Percentiles rank a stretch among this genome's conserved stretches.
phyloP scores from a whole-genome alignment of 2,113 vertebrate species.

The Pitta sordida region DNA sequence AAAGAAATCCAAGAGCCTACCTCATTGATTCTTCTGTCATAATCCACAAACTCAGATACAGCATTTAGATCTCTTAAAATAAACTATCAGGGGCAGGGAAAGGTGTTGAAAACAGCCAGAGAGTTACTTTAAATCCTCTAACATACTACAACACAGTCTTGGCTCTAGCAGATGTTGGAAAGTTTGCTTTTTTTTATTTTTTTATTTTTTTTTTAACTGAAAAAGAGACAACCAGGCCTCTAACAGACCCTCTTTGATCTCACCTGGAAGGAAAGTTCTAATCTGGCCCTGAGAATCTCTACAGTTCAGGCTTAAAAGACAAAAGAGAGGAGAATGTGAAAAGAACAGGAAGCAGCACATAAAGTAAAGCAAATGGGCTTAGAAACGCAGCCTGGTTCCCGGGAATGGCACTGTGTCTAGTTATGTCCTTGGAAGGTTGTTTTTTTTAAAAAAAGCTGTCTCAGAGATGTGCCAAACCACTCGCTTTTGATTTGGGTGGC shows the following conservation, averaged over 20 bases:
- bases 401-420: background rate
- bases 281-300: constrained; percentile 35
- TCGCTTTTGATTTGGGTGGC: constrained; percentile 15
- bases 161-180: constrained; percentile 47
- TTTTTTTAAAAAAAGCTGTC: background rate
- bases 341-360: constrained; percentile 49
- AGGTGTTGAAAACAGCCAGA: background rate
- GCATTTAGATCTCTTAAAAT: background rate
- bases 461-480: constrained; percentile 2
- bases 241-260: constrained; percentile 69
- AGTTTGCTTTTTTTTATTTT: background rate
- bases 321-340: constrained; percentile 36
- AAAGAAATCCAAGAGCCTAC: background rate
- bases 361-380: constrained; percentile 42
- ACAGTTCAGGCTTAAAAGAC: constrained; percentile 54
- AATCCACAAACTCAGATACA: background rate
- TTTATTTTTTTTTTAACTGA: background rate
- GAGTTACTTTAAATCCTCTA: background rate
- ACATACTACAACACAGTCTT: background rate
- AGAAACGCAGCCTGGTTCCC: background rate
- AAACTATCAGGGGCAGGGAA: background rate
- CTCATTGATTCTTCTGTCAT: background rate
- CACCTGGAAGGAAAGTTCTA: constrained; percentile 48
- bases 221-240: constrained; percentile 7
- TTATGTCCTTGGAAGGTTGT: constrained; percentile 12